These are phyloP conservation scores for Griposia aprilina DNA, from an alignment of 2,888 invertebrate genomes.

Conservation along the genomic window DNA sequence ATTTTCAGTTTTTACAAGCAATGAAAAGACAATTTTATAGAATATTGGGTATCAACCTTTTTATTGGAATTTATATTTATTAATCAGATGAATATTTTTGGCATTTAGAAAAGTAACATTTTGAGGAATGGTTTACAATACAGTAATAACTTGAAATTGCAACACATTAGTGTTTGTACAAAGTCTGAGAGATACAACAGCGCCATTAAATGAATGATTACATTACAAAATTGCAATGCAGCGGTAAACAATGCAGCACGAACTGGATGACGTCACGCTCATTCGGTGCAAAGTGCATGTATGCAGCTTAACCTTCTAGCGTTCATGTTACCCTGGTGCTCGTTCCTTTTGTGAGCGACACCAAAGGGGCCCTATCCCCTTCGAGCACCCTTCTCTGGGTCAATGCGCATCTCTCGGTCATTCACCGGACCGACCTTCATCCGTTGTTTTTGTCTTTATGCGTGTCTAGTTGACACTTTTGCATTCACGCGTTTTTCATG, in stretches of 20 bases:
- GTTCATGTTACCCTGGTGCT: conserved; percentile 87
- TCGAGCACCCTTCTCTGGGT: conserved; percentile 89
- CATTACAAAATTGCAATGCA: conserved; percentile 79
- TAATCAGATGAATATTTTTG: not conserved
- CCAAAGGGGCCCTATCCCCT: conserved; percentile 91
- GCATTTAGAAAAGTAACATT: not conserved
- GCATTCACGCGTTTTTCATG: conserved; percentile 22
- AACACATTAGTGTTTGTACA: not conserved
- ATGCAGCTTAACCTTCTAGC: conserved; percentile 87
- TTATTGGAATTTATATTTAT: not conserved
- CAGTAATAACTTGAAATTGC: not conserved
- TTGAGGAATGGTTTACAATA: not conserved
- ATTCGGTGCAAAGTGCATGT: conserved; percentile 90
- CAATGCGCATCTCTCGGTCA: conserved; percentile 85
- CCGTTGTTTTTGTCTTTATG: conserved; percentile 60
- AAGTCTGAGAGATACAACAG: conserved; percentile 29
- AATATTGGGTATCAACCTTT: not conserved
- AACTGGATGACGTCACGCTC: conserved; percentile 85
- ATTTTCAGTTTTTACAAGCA: not conserved
- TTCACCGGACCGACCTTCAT: conserved; percentile 79
- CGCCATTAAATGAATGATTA: conserved; percentile 63
- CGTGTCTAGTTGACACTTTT: conserved; percentile 48
- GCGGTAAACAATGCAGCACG: conserved; percentile 86
- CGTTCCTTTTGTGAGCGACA: conserved; percentile 89
- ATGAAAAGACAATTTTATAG: too few relatives aligned